phyloP scores from a whole-genome alignment of 2,113 vertebrate genomes.

The Nannospalax galili region DNA sequence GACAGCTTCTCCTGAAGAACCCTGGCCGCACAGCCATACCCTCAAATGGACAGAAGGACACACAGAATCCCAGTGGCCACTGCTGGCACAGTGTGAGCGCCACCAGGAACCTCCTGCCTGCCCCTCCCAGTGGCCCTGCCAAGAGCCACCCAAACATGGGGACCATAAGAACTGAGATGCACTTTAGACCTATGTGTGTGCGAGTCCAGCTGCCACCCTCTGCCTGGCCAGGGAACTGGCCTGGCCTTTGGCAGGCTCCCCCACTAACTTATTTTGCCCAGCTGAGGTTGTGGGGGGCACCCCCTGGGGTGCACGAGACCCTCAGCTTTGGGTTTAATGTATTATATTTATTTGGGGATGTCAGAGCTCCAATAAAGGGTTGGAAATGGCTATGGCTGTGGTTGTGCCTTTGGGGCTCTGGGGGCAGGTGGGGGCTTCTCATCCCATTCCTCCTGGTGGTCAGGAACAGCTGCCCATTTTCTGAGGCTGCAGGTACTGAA shows the following conservation, averaged over 20 bases:
- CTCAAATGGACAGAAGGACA: constrained; percentile 42
- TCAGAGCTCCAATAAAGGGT: constrained; percentile 76
- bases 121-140: constrained; percentile 6
- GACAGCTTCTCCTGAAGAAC: constrained; percentile 68
- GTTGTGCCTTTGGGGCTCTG: background rate
- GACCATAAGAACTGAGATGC: constrained; percentile 69
- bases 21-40: background rate
- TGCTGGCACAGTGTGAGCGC: constrained; percentile 75
- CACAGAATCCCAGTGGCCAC: constrained; percentile 64
- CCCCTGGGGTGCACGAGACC: constrained; percentile 54
- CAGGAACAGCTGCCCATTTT: background rate
- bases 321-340: constrained; percentile 79
- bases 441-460: fast-evolving
- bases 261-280: constrained; percentile 72
- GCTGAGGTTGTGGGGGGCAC: constrained; percentile 39
- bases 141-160: constrained; percentile 50
- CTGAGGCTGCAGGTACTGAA: background rate
- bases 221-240: constrained; percentile 60
- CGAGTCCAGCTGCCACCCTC: constrained; percentile 15
- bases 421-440: background rate
- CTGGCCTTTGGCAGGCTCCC: background rate
- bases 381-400: constrained; percentile 56
- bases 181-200: constrained; percentile 72
- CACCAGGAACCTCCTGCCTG: constrained; percentile 27
- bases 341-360: constrained; percentile 81